phyloP scores from a whole-genome alignment of 1,140 invertebrate species.

The Oreohelix idahoensis region DNA sequence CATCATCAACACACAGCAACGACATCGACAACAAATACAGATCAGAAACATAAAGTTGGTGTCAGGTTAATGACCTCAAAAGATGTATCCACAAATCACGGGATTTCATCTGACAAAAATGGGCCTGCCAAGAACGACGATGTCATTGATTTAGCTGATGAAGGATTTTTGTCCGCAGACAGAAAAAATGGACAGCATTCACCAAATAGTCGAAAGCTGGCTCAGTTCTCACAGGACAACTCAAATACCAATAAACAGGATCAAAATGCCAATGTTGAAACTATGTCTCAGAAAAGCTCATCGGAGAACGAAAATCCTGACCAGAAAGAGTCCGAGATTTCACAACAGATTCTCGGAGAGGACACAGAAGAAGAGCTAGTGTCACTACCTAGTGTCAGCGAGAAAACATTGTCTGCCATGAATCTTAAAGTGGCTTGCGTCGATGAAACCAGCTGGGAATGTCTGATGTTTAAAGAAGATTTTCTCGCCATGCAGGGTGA shows the following conservation, averaged over 20 bases:
- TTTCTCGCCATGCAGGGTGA: neutral
- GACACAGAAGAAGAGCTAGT: no score
- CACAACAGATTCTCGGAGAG: no score
- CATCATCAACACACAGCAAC: no score
- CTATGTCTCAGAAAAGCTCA: neutral
- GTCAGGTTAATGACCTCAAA: no score
- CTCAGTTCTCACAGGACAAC: neutral
- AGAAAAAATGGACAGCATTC: neutral
- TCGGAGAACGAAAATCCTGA: neutral
- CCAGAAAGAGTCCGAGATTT: no score
- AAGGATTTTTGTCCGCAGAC: neutral
- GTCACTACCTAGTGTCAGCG: neutral
- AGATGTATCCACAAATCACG: neutral
- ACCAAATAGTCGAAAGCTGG: neutral
- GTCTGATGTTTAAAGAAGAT: conserved; percentile 16
- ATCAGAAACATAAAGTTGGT: no score
- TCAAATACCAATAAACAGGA: no score
- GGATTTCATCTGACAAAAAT: neutral
- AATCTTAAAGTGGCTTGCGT: neutral
- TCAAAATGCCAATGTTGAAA: neutral
- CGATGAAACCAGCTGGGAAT: conserved; percentile 3
- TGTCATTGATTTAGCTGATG: neutral
- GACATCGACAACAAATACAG: no score
- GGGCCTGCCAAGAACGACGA: neutral
- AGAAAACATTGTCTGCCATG: neutral